phyloP scores from a whole-genome alignment of 2,888 invertebrate species.

The Enchytraeus crypticus region DNA sequence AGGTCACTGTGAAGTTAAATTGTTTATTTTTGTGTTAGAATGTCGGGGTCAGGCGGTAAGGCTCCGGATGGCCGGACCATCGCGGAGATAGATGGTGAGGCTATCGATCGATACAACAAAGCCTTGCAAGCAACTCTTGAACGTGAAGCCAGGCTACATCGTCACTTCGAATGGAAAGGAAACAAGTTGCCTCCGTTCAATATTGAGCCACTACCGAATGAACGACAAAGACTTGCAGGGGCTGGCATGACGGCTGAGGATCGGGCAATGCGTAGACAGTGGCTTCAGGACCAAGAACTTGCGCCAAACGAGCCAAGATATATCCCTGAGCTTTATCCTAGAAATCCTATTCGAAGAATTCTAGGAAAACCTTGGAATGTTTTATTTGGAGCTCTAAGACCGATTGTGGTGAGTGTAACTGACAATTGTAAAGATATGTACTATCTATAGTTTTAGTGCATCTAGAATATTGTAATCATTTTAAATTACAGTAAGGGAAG shows the following conservation, averaged over 20 bases:
- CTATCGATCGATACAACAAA: constrained; percentile 24
- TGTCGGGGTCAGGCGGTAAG: too few relatives aligned
- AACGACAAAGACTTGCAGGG: constrained; percentile 33
- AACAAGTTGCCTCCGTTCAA: constrained; percentile 40
- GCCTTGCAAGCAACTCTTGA: constrained; percentile 11
- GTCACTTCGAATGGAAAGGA: constrained; percentile 29
- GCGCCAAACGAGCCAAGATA: constrained; percentile 36
- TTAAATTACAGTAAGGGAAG: not conserved
- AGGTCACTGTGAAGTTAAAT: too few relatives aligned
- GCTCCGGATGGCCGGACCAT: constrained; percentile 14
- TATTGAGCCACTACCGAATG: constrained; percentile 40
- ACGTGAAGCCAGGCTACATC: constrained; percentile 20
- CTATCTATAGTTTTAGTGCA: not conserved
- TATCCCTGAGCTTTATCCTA: constrained; percentile 34
- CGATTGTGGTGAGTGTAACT: constrained; percentile 24
- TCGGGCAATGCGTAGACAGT: constrained; percentile 39
- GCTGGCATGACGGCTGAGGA: constrained; percentile 40
- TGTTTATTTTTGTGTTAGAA: too few relatives aligned
- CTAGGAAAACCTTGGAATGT: constrained; percentile 33
- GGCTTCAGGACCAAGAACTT: constrained; percentile 42
- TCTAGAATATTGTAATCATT: not conserved
- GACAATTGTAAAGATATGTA: not conserved
- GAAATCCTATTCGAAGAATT: constrained; percentile 34
- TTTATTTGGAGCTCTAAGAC: constrained; percentile 19
- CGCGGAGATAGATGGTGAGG: constrained; percentile 22